phyloP scores from a whole-genome alignment of 2,113 vertebrate species.

The Xiphias gladius region DNA sequence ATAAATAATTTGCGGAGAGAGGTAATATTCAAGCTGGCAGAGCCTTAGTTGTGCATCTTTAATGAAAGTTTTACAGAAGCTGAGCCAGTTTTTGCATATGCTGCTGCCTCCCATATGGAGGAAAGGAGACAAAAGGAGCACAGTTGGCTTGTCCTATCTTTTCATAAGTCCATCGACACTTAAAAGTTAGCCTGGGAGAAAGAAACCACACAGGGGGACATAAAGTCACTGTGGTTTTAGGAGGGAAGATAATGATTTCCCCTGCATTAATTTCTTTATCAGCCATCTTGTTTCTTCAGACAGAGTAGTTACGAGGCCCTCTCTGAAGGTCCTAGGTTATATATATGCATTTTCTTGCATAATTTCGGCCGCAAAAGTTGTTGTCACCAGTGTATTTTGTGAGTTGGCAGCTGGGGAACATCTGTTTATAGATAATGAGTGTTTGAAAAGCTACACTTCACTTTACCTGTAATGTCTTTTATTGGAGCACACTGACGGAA shows the following conservation, averaged over 20 bases:
- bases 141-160: constrained; percentile 85
- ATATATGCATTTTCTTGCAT: constrained; percentile 69
- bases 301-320: constrained; percentile 82
- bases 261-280: constrained; percentile 84
- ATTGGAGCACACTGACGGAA: constrained; percentile 76
- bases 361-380: constrained; percentile 80
- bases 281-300: constrained; percentile 88
- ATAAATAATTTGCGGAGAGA: constrained; percentile 89
- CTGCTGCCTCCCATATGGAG: constrained; percentile 84
- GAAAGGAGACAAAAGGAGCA: constrained; percentile 81
- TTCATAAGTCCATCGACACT: constrained; percentile 86
- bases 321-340: constrained; percentile 81
- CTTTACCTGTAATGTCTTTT: constrained; percentile 83
- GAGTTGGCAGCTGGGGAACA: constrained; percentile 83
- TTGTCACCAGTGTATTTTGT: constrained; percentile 76
- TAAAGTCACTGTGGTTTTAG: constrained; percentile 87
- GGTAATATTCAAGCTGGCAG: constrained; percentile 90
- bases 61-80: constrained; percentile 89
- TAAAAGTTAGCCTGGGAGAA: constrained; percentile 85
- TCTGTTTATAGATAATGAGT: constrained; percentile 83
- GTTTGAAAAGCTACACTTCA: constrained; percentile 79
- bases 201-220: constrained; percentile 81
- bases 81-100: constrained; percentile 87
- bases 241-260: constrained; percentile 85
- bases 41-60: constrained; percentile 90